Conservation (phyloP, 2,888 invertebrate species). For the Stenurella melanura region DNA sequence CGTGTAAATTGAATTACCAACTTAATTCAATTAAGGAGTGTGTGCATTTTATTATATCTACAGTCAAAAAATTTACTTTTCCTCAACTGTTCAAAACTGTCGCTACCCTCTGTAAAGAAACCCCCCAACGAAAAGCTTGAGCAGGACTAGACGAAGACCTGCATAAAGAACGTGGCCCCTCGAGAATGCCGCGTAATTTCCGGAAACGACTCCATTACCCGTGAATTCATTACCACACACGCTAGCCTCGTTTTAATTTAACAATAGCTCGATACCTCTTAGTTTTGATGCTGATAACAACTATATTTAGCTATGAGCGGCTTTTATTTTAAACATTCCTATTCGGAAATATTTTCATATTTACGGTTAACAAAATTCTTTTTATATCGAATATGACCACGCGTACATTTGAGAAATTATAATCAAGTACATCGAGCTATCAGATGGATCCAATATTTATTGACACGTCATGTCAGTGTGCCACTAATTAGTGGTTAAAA, state of each 20-base stretch:
- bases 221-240: slow-evolving; percentile 62
- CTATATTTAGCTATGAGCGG: slow-evolving; percentile 35
- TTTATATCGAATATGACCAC: no score
- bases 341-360: no score
- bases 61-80: no score
- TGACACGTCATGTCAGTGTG: no score
- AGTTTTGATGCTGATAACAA: slow-evolving; percentile 31
- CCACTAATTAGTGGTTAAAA: no score
- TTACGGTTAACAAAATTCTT: no score
- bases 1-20: no score
- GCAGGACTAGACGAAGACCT: slow-evolving; percentile 25
- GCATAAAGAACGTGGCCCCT: slow-evolving; percentile 35
- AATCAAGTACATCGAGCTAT: no score
- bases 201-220: slow-evolving; percentile 61
- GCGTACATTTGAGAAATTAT: no score
- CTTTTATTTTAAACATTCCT: not conserved
- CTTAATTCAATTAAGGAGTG: no score
- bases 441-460: no score
- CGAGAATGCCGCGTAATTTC: slow-evolving; percentile 43
- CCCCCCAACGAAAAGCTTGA: slow-evolving; percentile 5
- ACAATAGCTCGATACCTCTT: slow-evolving; percentile 37
- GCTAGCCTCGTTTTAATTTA: slow-evolving; percentile 50
- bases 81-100: not conserved
- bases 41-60: no score
- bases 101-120: not conserved